These are phyloP conservation scores for Osedax frankpressi DNA, from an alignment of 2,888 invertebrate genomes.

Conservation along the genomic window DNA sequence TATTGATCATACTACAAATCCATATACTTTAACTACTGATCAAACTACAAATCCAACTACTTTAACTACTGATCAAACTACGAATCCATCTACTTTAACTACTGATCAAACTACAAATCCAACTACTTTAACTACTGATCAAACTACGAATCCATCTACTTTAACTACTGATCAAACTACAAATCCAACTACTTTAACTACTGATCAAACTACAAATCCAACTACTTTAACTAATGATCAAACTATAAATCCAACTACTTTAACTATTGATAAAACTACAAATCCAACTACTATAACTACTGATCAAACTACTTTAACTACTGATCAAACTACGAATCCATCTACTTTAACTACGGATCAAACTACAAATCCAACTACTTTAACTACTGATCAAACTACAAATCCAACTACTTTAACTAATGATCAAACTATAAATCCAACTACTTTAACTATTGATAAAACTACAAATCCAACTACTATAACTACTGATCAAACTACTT, in stretches of 20 bases:
- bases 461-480: neutral
- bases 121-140: neutral
- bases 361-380: neutral
- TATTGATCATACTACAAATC: neutral
- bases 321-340: neutral
- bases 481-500: neutral
- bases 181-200: neutral
- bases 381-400: neutral
- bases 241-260: neutral
- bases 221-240: neutral
- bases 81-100: neutral
- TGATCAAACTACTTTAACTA: neutral
- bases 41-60: neutral
- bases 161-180: neutral
- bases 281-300: neutral
- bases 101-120: neutral
- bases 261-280: neutral
- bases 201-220: neutral
- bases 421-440: neutral
- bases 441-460: neutral
- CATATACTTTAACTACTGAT: neutral
- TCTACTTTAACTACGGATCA: neutral
- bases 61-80: neutral
- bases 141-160: neutral
- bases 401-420: neutral